Conservation (phyloP, 1,140 invertebrate genomes). For the Pachypsylla venusta region DNA sequence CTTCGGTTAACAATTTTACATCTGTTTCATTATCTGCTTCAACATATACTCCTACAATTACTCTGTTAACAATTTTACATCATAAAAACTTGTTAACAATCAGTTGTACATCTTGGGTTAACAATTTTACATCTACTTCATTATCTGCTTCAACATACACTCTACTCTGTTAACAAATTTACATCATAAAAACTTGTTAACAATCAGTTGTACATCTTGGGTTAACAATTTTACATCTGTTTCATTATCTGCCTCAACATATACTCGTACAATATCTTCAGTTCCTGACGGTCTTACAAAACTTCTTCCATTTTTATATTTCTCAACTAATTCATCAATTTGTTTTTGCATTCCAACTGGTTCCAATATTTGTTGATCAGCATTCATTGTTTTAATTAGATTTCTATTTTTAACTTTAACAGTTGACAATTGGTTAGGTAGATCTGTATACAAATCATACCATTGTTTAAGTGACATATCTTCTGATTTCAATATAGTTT, state of each 20-base stretch:
- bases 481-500: conserved; percentile 67
- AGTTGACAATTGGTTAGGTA: conserved; percentile 80
- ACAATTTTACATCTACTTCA: conserved; percentile 47
- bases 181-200: too few relatives aligned
- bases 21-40: conserved; percentile 68
- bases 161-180: too few relatives aligned
- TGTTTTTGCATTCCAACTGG: conserved; percentile 68
- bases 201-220: conserved; percentile 52
- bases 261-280: conserved; percentile 90
- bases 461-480: conserved; percentile 67
- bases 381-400: conserved; percentile 68
- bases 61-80: too few relatives aligned
- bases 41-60: conserved; percentile 88
- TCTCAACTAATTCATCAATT: conserved; percentile 55
- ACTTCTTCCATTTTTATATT: conserved; percentile 49
- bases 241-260: conserved; percentile 79
- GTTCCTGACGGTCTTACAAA: conserved; percentile 79
- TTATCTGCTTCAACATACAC: conserved; percentile 90
- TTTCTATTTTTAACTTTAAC: conserved; percentile 69
- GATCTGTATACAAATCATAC: conserved; percentile 64
- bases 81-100: too few relatives aligned
- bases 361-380: conserved; percentile 58
- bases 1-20: conserved; percentile 52
- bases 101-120: conserved; percentile 57
- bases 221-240: conserved; percentile 54